Conservation (phyloP, 2,797 vertebrate species). For the Anomalospiza imberbis region DNA sequence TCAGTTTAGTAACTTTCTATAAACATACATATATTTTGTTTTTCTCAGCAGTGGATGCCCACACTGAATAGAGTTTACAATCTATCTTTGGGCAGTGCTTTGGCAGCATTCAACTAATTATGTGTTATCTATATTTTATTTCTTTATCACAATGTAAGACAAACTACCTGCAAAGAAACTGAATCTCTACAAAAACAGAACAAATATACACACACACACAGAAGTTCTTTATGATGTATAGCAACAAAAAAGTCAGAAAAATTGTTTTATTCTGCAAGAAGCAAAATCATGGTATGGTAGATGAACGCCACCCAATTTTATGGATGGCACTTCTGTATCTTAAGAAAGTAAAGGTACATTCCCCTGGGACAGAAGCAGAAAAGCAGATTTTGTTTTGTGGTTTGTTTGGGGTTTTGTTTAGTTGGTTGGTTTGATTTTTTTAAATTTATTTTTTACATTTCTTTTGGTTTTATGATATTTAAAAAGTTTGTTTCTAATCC, state of each 20-base stretch:
- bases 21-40: neutral
- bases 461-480: neutral
- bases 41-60: neutral
- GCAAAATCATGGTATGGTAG: neutral
- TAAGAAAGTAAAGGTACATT: neutral
- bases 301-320: neutral
- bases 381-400: neutral
- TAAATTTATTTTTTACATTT: neutral
- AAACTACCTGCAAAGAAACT: constrained; percentile 53
- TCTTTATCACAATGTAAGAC: constrained; percentile 26
- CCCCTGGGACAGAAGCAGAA: neutral
- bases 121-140: constrained; percentile 23
- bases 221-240: neutral
- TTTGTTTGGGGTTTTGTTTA: neutral
- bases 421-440: neutral
- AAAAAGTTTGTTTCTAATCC: neutral
- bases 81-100: neutral
- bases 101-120: constrained; percentile 37
- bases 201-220: neutral
- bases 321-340: neutral
- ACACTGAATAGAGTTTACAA: neutral
- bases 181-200: neutral
- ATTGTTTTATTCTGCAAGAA: neutral
- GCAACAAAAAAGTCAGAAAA: neutral
- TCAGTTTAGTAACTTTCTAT: neutral